Evolutionary conservation across 37 sponge, comb jelly and placozoan genomes (phyloP), one percentile per base, ranked within the genome.

Genomic region (Eunapius fragilis): DNA sequence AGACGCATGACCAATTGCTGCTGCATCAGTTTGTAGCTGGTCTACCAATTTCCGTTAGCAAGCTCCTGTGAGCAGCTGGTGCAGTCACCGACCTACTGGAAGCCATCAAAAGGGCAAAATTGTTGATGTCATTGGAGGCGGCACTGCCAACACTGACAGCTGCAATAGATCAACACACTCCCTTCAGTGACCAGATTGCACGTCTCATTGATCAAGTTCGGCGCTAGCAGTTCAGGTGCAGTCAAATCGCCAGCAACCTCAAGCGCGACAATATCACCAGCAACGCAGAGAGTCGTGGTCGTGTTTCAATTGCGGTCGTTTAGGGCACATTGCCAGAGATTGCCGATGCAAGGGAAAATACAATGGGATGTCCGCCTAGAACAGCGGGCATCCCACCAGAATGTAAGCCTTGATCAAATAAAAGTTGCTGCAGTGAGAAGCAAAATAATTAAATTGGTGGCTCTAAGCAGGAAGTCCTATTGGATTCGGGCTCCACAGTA

Each of bases 261-360:
- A 58, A 19, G 58, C 14, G 58, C 58, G 14, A 1, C 19, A 58
- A 58, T 41, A 41, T 41, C 41, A 41, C 41, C 41, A 41, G 6
- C 22, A 58, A 58, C 58, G 58, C 58, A 58, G 58, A 11, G 58
- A 58, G 58, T 58, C 14, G 58, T 1, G 58, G 58, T 58, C 58
- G 17, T 58, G 58, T 58, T 58, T 58, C 58, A 58, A 25, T 5
- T 83, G 89, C 33, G 84, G 84, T 10, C 72, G 69, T 31, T 2
- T 41, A 41, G 41, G 84, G 25, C 84, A 88, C 50, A 25, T 83
- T 4, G 78, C 37, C 25, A 31, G 79, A 28, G 37, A 76, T 9
- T 87, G 82, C 41, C 82, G 70, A 68, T 67, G 67, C 75, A 79
- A 68, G 89, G 89, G 89, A 88, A 88, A 88, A 72, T 78, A 45